Conservation (phyloP, 2,113 vertebrate genomes). For the Eclectus roratus region DNA sequence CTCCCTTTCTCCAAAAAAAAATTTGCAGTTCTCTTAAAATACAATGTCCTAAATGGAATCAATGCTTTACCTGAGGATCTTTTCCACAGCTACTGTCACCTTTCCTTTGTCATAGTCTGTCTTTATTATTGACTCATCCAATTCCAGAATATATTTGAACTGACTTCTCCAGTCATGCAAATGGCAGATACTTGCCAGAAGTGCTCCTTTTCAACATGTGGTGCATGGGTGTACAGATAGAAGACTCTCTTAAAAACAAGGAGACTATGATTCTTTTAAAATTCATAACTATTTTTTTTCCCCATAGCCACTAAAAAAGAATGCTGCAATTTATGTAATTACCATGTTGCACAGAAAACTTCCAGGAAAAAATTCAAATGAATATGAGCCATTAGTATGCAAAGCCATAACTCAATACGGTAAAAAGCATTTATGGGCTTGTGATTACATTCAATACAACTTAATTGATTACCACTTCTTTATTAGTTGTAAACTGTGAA, state of each 20-base stretch:
- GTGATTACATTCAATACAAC: neutral
- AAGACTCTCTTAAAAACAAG: neutral
- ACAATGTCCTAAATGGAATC: neutral
- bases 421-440: neutral
- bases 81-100: neutral
- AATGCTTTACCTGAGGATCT: neutral
- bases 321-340: neutral
- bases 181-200: neutral
- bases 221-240: no score
- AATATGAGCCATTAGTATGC: neutral
- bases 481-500: neutral
- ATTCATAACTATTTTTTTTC: neutral
- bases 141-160: neutral
- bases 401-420: neutral
- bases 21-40: neutral
- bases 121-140: neutral
- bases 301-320: neutral
- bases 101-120: neutral
- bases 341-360: neutral
- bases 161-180: neutral
- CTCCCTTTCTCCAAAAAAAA: neutral
- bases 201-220: neutral
- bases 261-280: neutral
- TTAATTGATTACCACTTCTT: conserved; percentile 35
- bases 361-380: neutral